Conservation (phyloP, 1,140 invertebrate genomes). For the Cephus cinctus region DNA sequence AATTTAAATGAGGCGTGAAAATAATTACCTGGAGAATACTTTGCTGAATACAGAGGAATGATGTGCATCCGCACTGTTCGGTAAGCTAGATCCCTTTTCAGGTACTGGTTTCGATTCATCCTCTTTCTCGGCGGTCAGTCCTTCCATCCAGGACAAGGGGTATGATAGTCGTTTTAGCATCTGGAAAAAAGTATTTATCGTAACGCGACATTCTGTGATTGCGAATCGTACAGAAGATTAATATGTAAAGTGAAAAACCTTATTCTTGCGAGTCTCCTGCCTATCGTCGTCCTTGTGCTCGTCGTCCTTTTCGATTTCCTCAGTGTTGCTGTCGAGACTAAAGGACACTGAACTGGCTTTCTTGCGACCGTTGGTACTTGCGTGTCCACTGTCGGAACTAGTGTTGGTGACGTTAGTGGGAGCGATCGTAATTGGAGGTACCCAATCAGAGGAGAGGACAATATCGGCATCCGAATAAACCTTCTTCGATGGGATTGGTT, state of each 20-base stretch:
- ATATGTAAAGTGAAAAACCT: slow-evolving; percentile 34
- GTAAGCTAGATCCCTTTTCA: slow-evolving; percentile 57
- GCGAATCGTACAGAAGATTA: background rate
- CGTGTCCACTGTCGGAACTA: slow-evolving; percentile 50
- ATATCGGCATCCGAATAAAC: slow-evolving; percentile 82
- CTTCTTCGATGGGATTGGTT: slow-evolving; percentile 57
- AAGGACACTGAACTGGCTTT: slow-evolving; percentile 75
- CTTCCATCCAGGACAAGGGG: slow-evolving; percentile 91
- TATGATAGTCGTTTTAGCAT: slow-evolving; percentile 89
- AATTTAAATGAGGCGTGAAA: too few relatives aligned
- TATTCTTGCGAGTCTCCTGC: slow-evolving; percentile 57
- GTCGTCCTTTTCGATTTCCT: slow-evolving; percentile 50
- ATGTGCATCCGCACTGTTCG: slow-evolving; percentile 66
- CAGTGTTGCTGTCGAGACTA: slow-evolving; percentile 64
- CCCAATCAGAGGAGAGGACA: slow-evolving; percentile 79
- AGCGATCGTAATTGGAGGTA: slow-evolving; percentile 75
- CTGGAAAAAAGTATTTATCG: slow-evolving; percentile 54
- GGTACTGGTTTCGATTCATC: slow-evolving; percentile 49
- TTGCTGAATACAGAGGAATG: slow-evolving; percentile 80
- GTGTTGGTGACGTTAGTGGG: slow-evolving; percentile 61
- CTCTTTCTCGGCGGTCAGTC: slow-evolving; percentile 69
- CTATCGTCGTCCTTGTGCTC: slow-evolving; percentile 55
- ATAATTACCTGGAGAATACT: slow-evolving; percentile 82
- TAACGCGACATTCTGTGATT: background rate
- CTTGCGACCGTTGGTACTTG: slow-evolving; percentile 61